Percentiles rank a stretch among this genome's conserved stretches.
These are phyloP conservation scores for Dryococelus australis DNA, from an alignment of 2,888 invertebrate species.

Conservation along the genomic window DNA sequence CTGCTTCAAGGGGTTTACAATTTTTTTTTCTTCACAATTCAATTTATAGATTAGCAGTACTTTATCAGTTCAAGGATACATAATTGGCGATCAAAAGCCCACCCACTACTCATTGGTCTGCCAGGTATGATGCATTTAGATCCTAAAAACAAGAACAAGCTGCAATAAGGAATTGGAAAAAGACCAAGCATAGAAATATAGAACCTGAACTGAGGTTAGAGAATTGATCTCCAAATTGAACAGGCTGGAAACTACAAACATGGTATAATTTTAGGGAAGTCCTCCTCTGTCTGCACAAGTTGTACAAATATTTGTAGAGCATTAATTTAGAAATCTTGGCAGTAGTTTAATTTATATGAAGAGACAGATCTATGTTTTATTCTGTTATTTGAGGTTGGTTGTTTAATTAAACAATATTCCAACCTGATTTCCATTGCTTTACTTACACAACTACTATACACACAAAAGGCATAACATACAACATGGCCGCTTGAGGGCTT, in stretches of 20 bases:
- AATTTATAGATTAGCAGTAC: neutral
- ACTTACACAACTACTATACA: too few relatives aligned
- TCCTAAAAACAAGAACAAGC: neutral
- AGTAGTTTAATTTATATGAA: conserved; percentile 19
- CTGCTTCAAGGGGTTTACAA: neutral
- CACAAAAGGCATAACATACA: too few relatives aligned
- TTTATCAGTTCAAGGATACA: neutral
- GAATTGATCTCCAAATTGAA: conserved; percentile 2
- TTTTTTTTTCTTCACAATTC: conserved; percentile 21
- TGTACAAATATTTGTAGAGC: neutral
- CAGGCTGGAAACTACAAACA: conserved; percentile 1
- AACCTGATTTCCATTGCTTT: too few relatives aligned
- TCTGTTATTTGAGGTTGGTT: too few relatives aligned
- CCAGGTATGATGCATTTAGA: neutral
- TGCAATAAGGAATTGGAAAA: conserved; percentile 3
- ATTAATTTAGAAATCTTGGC: neutral
- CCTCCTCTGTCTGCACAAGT: neutral
- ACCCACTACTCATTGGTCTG: conserved; percentile 22
- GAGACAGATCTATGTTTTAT: neutral
- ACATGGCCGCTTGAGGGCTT: too few relatives aligned
- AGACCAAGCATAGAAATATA: neutral
- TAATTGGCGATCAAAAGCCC: neutral
- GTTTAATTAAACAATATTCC: too few relatives aligned
- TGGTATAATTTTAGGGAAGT: neutral
- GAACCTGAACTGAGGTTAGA: neutral